phyloP scores from a whole-genome alignment of 35 echinoderm and acorn worm species.

The Patiria miniata region DNA sequence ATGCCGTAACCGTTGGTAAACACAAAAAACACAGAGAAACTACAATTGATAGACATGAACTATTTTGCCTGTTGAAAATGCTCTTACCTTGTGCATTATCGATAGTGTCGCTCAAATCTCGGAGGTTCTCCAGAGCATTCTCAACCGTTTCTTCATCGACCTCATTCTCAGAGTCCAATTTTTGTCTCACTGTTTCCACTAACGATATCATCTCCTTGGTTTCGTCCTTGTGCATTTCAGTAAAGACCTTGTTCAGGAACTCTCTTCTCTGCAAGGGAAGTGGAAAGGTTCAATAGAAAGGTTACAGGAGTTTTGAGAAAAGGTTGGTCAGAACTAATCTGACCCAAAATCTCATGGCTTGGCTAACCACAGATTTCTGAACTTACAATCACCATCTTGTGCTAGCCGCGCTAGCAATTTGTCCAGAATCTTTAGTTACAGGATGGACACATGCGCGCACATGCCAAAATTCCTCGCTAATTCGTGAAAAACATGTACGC shows the following conservation, averaged over 20 bases:
- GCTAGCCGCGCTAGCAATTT: background rate
- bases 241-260: constrained; percentile 65
- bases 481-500: background rate
- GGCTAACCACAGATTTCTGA: no score
- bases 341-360: no score
- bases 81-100: constrained; percentile 90
- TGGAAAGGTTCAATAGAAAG: background rate
- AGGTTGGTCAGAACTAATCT: no score
- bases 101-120: constrained; percentile 79
- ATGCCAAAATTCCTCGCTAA: no score
- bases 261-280: constrained; percentile 51
- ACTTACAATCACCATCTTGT: no score
- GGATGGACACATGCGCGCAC: no score
- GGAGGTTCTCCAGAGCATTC: constrained; percentile 58
- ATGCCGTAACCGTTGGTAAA: no score
- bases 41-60: background rate
- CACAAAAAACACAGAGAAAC: no score
- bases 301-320: background rate
- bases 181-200: constrained; percentile 4
- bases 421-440: background rate
- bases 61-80: no score
- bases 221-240: constrained; percentile 83
- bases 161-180: constrained; percentile 48
- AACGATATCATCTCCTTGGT: constrained; percentile 76
- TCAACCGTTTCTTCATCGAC: constrained; percentile 58